Evolutionary conservation across 1,140 invertebrate genomes (phyloP).

Genomic region (Camponotus floridanus): DNA sequence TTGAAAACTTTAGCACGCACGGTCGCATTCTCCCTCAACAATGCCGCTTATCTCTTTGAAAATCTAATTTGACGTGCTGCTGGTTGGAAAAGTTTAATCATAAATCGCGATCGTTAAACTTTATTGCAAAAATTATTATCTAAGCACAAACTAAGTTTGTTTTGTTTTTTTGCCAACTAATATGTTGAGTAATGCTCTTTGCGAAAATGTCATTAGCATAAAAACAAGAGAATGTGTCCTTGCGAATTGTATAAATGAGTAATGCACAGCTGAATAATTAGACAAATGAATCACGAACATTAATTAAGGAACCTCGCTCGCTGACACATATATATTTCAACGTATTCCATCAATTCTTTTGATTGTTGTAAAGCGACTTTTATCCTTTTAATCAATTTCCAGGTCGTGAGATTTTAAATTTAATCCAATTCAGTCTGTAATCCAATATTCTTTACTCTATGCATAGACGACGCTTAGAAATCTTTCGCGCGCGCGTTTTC

Average conservation of each 20-base stretch:
- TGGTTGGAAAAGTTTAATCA: conserved; percentile 32
- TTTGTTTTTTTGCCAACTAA: not conserved
- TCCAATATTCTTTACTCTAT: not conserved
- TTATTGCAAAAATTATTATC: conserved; percentile 26
- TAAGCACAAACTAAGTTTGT: conserved; percentile 4
- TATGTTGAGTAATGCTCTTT: not conserved
- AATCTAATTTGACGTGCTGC: conserved; percentile 36
- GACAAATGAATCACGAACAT: not conserved
- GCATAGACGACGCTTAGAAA: not conserved
- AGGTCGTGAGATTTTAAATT: not conserved
- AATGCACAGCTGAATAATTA: not conserved
- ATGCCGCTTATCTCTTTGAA: conserved; percentile 26
- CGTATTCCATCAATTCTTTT: not conserved
- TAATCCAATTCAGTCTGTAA: not conserved
- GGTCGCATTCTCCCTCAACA: not conserved
- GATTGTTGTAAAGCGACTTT: not conserved
- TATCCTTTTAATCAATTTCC: not conserved
- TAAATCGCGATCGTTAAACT: conserved; percentile 25
- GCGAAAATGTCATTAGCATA: conserved; percentile 16
- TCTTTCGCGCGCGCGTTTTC: not conserved
- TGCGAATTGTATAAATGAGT: not conserved
- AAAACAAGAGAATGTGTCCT: not conserved
- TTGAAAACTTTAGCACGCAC: conserved; percentile 39
- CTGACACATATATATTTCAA: not conserved
- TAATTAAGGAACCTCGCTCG: not conserved